These are phyloP conservation scores for Seira sanloemensis DNA, from an alignment of 2,888 invertebrate genomes.

Conservation along the genomic window DNA sequence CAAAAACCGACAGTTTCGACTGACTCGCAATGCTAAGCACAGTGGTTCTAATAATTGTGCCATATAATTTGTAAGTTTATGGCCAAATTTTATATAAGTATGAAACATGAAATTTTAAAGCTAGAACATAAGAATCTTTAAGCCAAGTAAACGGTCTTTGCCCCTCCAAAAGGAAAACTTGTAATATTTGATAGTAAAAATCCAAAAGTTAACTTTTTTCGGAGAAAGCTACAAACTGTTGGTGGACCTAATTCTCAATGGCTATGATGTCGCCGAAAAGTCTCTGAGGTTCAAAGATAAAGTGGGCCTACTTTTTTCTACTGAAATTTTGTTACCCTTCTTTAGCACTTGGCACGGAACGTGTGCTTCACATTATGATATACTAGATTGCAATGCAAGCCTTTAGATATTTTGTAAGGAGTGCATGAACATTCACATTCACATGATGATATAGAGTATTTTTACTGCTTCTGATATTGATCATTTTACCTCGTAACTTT, in stretches of 20 bases:
- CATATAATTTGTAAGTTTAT: background rate
- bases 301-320: background rate
- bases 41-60: background rate
- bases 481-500: no score
- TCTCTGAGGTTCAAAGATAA: background rate
- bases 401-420: no score
- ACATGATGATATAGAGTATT: background rate
- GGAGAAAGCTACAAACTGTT: no score
- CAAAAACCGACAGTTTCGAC: background rate
- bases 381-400: no score
- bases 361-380: slow-evolving; percentile 53
- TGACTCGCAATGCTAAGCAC: no score
- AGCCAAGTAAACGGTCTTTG: no score
- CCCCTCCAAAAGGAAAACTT: no score
- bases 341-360: slow-evolving; percentile 54
- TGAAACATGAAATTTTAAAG: background rate
- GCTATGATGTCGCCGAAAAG: background rate
- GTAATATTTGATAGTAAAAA: no score
- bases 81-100: background rate
- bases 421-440: background rate
- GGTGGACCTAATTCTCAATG: no score
- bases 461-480: background rate
- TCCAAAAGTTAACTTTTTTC: no score
- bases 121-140: background rate
- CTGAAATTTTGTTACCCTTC: slow-evolving; percentile 27